Evolutionary conservation across 2,888 invertebrate genomes (phyloP).

Genomic region (Anaspis maculata): DNA sequence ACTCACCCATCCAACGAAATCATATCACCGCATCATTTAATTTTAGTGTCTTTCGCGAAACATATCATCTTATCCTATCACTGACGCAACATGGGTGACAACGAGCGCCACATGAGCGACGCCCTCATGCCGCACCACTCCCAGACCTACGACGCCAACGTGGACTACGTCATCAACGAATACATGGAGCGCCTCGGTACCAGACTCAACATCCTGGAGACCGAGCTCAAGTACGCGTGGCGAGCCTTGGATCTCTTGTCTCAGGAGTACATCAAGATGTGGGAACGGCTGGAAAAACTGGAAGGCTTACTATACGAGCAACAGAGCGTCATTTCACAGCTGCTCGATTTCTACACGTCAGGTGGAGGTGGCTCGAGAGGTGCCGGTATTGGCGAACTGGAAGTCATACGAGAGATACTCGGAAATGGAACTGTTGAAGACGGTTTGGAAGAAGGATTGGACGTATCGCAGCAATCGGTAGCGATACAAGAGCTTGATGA

Average conservation of each 20-base stretch:
- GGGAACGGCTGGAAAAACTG: conserved; percentile 82
- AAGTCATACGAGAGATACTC: conserved; percentile 57
- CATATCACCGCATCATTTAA: conserved; percentile 22
- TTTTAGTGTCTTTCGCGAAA: conserved; percentile 7
- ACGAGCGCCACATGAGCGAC: conserved; percentile 25
- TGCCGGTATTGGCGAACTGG: conserved; percentile 43
- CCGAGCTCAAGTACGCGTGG: conserved; percentile 89
- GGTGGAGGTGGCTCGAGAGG: conserved; percentile 44
- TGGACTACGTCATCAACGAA: conserved; percentile 76
- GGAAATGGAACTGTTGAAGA: conserved; percentile 59
- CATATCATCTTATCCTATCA: conserved; percentile 20
- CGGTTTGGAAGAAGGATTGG: conserved; percentile 59
- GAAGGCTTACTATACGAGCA: conserved; percentile 82
- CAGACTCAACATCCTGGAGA: conserved; percentile 78
- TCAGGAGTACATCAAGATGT: conserved; percentile 89
- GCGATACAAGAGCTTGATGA: conserved; percentile 47
- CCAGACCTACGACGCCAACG: conserved; percentile 39
- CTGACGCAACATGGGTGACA: conserved; percentile 25
- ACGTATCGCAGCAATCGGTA: conserved; percentile 41
- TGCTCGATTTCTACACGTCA: conserved; percentile 68
- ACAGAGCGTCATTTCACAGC: conserved; percentile 81
- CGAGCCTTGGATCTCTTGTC: conserved; percentile 82
- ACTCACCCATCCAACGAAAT: no score
- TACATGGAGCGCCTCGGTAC: conserved; percentile 88
- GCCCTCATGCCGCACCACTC: conserved; percentile 34